Base-by-base conservation (phyloP, 2,888 invertebrate genomes). In the Seladonia tumulorum region DNA sequence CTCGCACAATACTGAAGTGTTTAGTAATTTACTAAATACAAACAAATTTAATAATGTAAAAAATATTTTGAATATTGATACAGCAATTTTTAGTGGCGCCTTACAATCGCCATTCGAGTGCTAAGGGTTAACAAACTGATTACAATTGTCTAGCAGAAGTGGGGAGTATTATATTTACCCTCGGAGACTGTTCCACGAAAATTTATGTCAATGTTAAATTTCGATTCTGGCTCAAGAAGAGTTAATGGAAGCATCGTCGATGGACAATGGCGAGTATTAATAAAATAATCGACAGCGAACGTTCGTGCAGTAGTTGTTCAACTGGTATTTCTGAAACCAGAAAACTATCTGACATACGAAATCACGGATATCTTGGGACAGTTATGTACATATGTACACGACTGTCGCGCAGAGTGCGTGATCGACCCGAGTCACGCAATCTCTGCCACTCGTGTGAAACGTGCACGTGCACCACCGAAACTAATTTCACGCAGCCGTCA, bases 401-500 rank as follows among this genome's bases (percentile, higher is more conserved):
- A 70, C 78, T 75, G 49, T 78, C 87, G 83, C 89, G 90, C 87
- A 88, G 87, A 88, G 87, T 85, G 79, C 82, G 74, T 86, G 90
- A 85, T 86, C 91, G 85, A 89, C 82, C 87, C 87, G 90, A 91
- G 93, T 93, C 94, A 94, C 94, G 94, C 94, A 94, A 94, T 94
- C 94, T 94, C 92, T 93, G 93, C 88, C 89, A 90, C 84, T 89
- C 93, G 93, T 94, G 94, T 90, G 93, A 94, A 94, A 90, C 79
- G 85, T 82, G 87, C 94, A 94, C 92, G 93, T 94, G 94, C 90
- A 29, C 81, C 87, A 87, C 91, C 91, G 92, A 92, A 90, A 81
- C 81, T 72, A 81, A 90, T 75, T 42, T 75, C 53, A 76, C 70
- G 80, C 72, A 70, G 25, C 60, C 53, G 29, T 70, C 53, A 75